Evolutionary conservation across 2,888 invertebrate species (phyloP).

Genomic region (Heliconius erato): DNA sequence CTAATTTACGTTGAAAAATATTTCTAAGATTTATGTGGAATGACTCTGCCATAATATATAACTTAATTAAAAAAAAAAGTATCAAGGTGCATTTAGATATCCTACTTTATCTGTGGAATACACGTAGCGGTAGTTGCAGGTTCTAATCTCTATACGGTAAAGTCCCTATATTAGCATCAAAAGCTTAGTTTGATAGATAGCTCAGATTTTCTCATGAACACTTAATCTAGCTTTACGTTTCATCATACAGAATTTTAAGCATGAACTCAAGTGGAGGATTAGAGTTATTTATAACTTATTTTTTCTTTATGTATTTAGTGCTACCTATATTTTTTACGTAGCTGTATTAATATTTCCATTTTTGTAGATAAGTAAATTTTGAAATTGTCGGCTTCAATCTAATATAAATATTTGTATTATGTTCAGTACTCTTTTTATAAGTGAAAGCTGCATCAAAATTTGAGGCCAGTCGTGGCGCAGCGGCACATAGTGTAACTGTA

Average conservation of each 20-base stretch:
- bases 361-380: too few species aligned
- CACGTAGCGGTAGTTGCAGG: neutral
- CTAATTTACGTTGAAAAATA: too few species aligned
- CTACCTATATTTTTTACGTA: neutral
- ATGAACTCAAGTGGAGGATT: neutral
- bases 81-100: neutral
- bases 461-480: too few species aligned
- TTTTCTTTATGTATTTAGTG: neutral
- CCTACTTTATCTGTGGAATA: neutral
- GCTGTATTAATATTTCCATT: too few species aligned
- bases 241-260: neutral
- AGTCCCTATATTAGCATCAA: neutral
- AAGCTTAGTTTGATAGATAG: conserved; percentile 1
- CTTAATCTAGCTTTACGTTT: neutral
- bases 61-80: too few species aligned
- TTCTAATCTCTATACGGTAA: neutral
- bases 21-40: too few species aligned
- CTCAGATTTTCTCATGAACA: neutral
- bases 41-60: too few species aligned
- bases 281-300: neutral
- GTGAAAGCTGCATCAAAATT: too few species aligned
- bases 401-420: too few species aligned
- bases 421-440: too few species aligned
- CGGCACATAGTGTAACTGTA: too few species aligned
- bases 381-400: too few species aligned